Conservation (phyloP, 2,888 invertebrate genomes). For the Tanypteryx hageni region DNA sequence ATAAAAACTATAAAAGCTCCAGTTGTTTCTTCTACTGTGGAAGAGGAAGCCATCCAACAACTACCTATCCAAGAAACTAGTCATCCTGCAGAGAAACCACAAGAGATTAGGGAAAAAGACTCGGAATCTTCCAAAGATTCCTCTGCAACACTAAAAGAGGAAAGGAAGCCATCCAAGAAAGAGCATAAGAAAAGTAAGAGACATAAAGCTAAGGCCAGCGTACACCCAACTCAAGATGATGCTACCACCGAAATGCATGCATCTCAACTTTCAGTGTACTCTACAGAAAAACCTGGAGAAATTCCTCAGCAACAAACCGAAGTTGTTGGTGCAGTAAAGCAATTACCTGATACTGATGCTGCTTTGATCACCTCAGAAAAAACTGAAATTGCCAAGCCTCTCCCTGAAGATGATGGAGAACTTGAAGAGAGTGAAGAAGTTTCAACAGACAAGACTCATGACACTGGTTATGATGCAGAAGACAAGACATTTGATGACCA, state of each 20-base stretch:
- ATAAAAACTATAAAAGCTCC: neutral
- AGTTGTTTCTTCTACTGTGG: neutral
- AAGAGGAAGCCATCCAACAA: neutral
- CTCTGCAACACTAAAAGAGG: neutral
- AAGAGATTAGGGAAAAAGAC: neutral
- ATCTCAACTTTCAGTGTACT: neutral
- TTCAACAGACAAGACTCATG: conserved; percentile 76
- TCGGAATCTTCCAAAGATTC: neutral
- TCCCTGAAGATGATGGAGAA: neutral
- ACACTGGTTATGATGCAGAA: conserved; percentile 86
- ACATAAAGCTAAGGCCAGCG: neutral
- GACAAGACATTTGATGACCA: conserved; percentile 80
- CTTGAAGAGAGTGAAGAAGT: conserved; percentile 70
- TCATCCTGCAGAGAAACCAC: neutral
- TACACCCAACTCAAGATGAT: neutral
- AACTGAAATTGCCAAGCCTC: neutral
- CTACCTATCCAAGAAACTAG: neutral
- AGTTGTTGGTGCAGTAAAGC: neutral
- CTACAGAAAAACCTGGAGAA: neutral
- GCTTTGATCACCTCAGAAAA: neutral
- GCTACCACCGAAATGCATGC: neutral
- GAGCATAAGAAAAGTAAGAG: conserved; percentile 8
- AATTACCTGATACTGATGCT: neutral
- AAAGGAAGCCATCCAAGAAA: neutral
- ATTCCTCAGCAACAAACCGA: neutral